Conservation (phyloP, 2,888 invertebrate genomes). For the Oegoconia quadripuncta region DNA sequence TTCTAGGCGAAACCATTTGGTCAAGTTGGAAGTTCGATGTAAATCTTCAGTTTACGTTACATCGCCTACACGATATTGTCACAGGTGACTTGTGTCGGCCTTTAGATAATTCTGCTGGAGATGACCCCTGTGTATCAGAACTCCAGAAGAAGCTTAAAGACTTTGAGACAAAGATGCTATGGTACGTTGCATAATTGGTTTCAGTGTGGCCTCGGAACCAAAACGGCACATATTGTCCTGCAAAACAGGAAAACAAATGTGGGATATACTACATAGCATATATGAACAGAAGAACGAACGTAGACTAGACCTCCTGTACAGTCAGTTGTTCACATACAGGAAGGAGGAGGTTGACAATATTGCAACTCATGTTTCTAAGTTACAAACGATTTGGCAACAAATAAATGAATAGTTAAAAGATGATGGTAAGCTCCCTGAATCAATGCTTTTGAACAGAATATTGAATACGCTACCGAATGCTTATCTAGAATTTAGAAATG, state of each 20-base stretch:
- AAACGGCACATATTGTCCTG: background rate
- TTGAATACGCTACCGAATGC: constrained; percentile 2
- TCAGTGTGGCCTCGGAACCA: background rate
- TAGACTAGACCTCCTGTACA: constrained; percentile 1
- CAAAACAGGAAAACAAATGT: background rate
- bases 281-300: constrained; percentile 5
- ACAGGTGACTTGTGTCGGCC: too few species aligned
- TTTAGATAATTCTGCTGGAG: too few species aligned
- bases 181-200: background rate
- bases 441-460: constrained; percentile 3
- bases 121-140: too few species aligned
- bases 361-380: constrained; percentile 1
- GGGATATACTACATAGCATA: background rate
- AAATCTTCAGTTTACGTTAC: too few species aligned
- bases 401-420: background rate
- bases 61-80: too few species aligned
- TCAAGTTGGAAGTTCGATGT: too few species aligned
- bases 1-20: too few species aligned
- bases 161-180: background rate
- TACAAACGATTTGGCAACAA: background rate
- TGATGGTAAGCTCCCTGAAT: background rate
- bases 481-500: constrained; percentile 4
- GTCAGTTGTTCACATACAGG: background rate
- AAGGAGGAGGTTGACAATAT: background rate
- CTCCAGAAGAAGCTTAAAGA: too few species aligned